Evolutionary conservation across 2,797 vertebrate genomes (phyloP), one percentile per base, ranked within the genome.

Genomic region (Acanthornis magna): DNA sequence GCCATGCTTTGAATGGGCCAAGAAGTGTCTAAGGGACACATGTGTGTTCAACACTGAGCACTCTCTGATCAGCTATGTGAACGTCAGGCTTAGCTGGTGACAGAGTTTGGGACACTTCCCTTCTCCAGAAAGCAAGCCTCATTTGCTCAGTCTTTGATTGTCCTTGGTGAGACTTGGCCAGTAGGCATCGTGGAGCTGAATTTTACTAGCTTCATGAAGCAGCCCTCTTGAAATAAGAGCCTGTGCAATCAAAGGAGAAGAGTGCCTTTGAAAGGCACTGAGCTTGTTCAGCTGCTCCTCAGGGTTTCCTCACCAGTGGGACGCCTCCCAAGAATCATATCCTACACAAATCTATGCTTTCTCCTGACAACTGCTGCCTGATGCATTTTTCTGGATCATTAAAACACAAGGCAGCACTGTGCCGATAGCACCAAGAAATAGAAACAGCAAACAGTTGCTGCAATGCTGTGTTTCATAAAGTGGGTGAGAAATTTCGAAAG

Each of bases 321-420:
- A 85, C 0, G 0, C 43, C 58, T 85, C 68, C 68, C 43, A 78
- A 2, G 26, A 36, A 70, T 66, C 58, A 32, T 47, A 51, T 70
- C 62, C 92, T 66, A 12, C 62, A 83, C 54, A 77, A 13, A 50
- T 62, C 50, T 12, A 78, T 29, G 58, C 62, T 78, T 94, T 89
- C 79, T 85, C 51, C 68, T 89, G 70, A 81, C 47, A 89, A 22
- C 47, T 84, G 70, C 78, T 84, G 62, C 51, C 68, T 84, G 36
- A 65, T 96, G 54, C 61, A 80, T 95, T 96, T 96, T 94, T 83
- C 68, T 62, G 36, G 15, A 58, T 77, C 72, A 48, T 89, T 87
- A 96, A 91, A 96, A 88, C 40, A 63, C 81, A 89, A 70, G 27
- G 47, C n/a, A 55, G 15, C 6, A 36, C 67, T 91, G 83, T 85